Conservation (phyloP, 1,140 invertebrate species). For the Neodiprion fabricii region DNA sequence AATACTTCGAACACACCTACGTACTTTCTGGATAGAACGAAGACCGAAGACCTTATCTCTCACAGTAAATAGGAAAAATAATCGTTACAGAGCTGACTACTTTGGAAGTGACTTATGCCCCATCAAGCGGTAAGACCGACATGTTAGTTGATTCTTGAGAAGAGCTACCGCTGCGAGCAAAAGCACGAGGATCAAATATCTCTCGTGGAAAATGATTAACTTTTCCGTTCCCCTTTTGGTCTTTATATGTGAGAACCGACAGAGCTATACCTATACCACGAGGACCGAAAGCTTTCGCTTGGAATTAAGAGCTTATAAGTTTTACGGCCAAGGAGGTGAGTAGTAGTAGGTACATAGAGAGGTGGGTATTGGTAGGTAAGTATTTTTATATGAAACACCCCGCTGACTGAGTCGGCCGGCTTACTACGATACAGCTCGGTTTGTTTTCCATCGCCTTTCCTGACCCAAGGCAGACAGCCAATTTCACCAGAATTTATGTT, state of each 20-base stretch:
- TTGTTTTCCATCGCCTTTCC: neutral
- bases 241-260: neutral
- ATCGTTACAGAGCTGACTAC: too few species aligned
- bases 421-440: neutral
- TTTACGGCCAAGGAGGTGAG: neutral
- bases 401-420: neutral
- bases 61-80: neutral
- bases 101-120: too few species aligned
- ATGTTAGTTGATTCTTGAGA: too few species aligned
- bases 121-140: too few species aligned
- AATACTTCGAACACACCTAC: too few species aligned
- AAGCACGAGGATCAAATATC: neutral
- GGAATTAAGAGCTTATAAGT: neutral
- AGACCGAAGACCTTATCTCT: too few species aligned
- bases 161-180: too few species aligned
- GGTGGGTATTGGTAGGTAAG: neutral
- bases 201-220: constrained; percentile 5
- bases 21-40: too few species aligned
- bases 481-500: too few species aligned
- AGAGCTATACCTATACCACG: neutral
- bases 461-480: too few species aligned
- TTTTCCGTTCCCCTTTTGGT: neutral
- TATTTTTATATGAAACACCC: neutral
- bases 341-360: neutral
- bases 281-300: neutral